A percentile compares a stretch with the other conserved stretches of the same genome.
phyloP scores from a whole-genome alignment of 2,888 invertebrate genomes.

The Nesidiocoris tenuis region DNA sequence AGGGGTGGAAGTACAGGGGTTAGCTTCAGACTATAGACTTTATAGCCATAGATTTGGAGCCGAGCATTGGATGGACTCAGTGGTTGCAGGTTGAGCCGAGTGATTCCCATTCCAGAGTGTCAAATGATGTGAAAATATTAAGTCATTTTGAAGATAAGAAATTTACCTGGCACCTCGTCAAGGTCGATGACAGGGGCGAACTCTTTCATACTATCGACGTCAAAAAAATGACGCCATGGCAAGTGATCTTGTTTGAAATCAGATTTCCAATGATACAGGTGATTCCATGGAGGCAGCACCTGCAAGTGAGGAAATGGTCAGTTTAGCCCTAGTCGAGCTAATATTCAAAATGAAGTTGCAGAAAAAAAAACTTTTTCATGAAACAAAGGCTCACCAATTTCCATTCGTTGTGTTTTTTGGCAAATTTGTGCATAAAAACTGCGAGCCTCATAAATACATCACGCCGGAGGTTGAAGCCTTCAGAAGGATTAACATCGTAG shows the following conservation, averaged over 20 bases:
- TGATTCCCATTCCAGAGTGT: no score
- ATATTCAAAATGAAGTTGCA: background rate
- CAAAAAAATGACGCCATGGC: slow-evolving; percentile 85
- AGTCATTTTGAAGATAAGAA: no score
- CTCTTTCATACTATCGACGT: slow-evolving; percentile 70
- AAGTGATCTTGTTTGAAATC: slow-evolving; percentile 62
- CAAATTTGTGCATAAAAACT: slow-evolving; percentile 71
- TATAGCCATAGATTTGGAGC: no score
- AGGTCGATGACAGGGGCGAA: slow-evolving; percentile 87
- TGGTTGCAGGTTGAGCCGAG: no score
- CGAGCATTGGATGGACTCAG: no score
- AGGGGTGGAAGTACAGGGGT: no score
- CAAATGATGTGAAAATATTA: no score
- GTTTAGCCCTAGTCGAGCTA: background rate
- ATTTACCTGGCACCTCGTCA: slow-evolving; percentile 59
- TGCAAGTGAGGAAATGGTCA: slow-evolving; percentile 22
- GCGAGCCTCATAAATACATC: slow-evolving; percentile 95
- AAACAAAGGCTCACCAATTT: slow-evolving; percentile 56
- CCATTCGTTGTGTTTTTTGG: slow-evolving; percentile 49
- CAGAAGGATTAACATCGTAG: slow-evolving; percentile 91
- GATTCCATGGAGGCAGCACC: slow-evolving; percentile 91
- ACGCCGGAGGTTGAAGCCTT: slow-evolving; percentile 94
- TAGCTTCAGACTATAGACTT: no score
- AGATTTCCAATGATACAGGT: slow-evolving; percentile 85
- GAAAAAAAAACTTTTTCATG: background rate